Evolutionary conservation across 64 coral and sea anemone genomes (phyloP), one percentile per base, ranked within the genome.

Genomic region (Montipora cactus): DNA sequence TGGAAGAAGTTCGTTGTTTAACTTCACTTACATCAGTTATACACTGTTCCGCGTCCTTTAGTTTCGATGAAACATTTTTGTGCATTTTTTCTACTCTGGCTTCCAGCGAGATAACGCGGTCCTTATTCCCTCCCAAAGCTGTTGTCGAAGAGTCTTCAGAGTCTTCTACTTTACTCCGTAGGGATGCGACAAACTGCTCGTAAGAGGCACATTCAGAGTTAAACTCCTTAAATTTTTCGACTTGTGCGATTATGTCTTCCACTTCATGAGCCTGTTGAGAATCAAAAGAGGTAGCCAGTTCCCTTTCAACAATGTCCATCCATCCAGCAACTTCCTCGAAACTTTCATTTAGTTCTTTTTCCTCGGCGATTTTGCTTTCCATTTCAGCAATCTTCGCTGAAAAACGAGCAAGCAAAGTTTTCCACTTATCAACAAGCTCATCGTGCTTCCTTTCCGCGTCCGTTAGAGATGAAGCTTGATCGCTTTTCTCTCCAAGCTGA

Each of bases 361-460:
- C 81, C 5, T 88, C 53, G 13, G 69, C 62, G 18, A 94, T 90
- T 21, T 58, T 72, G 18, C 91, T 61, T 82, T 93, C 88, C 3
- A 67, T 81, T 8, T 98, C 89, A 2, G 78, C 59, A 45, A 91
- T 45, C 76, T 74, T 92, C n/a, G 94, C 79, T n/a, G 72, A 77
- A 19, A 89, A 90, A 44, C 47, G 78, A 23, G 76, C 75, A 47
- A 89, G 89, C 49, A 82, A 81, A 23, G 59, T 45, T 68, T 95
- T 90, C 96, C 92, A 98, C 78, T 84, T 92, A 50, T 79, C 66
- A 87, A 92, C 91, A 62, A 95, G 79, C 15, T 92, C 83, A 14
- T 22, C 16, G 47, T 89, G 88, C 62, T 92, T 73, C 5, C 68
- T 55, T 23, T 91, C 77, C 13, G 89, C 81, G 37, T 92, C 62